Evolutionary conservation across 2,113 vertebrate genomes (phyloP), one percentile per base, ranked within the genome.

Genomic region (Antigone vipio): DNA sequence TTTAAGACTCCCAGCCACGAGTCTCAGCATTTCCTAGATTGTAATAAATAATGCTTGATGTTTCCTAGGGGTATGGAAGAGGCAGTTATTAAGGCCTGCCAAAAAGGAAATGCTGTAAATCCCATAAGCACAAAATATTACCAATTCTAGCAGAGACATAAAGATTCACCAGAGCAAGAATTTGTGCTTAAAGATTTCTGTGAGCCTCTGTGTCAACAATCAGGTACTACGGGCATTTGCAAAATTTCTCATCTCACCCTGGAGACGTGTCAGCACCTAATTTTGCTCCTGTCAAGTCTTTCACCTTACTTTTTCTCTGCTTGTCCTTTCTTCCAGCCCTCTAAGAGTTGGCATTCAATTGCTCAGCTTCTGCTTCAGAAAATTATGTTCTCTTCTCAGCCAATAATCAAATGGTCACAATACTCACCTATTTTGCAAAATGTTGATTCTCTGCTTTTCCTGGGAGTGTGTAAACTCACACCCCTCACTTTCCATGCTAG

Each of bases 41-140:
- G 13, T 34, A 93, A 85, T 89, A 95, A 96, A 94, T 77, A 93
- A 84, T 53, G n/a, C 56, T 45, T 80, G 63, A 83, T 49, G 9
- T 84, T 92, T 94, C 88, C 86, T 68, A 63, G 18, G 63, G 49
- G 40, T 75, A 85, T 49, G 47, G 26, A 93, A 87, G 52, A 93
- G 34, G 53, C 35, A 84, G 52, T 89, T 95, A 93, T 92, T 95
- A 92, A 91, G 40, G 68, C 20, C 64, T 93, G 73, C 53, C 66
- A 47, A 59, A 94, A 96, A 92, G 27, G 22, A 96, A 95, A 81
- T 42, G 50, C 24, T 56, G 20, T 85, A 89, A 92, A 91, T 68
- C 76, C 62, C 62, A n/a, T 27, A 78, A 85, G 56, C 44, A 82
- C 60, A 91, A 92, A 96, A 89, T 95, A 88, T 80, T 96, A 83